phyloP scores from a whole-genome alignment of 2,797 vertebrate species.

The Tokudaia tokunoshimensis region DNA sequence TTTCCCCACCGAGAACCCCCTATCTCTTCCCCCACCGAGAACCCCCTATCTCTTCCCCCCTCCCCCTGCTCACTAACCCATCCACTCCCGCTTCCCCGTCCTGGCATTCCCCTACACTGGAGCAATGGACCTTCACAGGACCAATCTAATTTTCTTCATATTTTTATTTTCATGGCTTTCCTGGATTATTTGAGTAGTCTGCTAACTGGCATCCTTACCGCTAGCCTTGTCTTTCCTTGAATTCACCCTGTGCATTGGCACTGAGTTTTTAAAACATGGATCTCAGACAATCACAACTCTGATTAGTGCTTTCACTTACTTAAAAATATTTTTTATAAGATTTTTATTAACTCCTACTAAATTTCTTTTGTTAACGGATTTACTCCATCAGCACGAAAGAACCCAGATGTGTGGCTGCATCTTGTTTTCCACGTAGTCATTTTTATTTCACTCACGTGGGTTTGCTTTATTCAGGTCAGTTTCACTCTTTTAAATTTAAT shows the following conservation, averaged over 20 bases:
- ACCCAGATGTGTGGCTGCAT: not conserved
- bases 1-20: too few species aligned
- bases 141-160: not conserved
- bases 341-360: not conserved
- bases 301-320: not conserved
- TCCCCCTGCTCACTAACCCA: too few species aligned
- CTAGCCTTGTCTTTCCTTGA: not conserved
- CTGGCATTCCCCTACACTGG: too few species aligned
- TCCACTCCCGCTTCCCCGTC: too few species aligned
- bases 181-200: not conserved
- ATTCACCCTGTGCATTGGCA: not conserved
- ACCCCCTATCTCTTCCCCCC: too few species aligned
- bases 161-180: not conserved
- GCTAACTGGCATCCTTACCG: not conserved
- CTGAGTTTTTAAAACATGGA: constrained; percentile 24
- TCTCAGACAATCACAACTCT: not conserved
- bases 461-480: not conserved
- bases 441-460: not conserved
- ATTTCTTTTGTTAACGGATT: not conserved
- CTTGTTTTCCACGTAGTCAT: not conserved
- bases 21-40: too few species aligned
- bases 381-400: not conserved
- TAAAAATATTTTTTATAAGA: not conserved
- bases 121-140: too few species aligned
- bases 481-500: not conserved